Percentiles rank a stretch among this genome's conserved stretches.
These are phyloP conservation scores for Paramuricea clavata DNA, from an alignment of 92 coral and sea anemone species.

Conservation along the genomic window DNA sequence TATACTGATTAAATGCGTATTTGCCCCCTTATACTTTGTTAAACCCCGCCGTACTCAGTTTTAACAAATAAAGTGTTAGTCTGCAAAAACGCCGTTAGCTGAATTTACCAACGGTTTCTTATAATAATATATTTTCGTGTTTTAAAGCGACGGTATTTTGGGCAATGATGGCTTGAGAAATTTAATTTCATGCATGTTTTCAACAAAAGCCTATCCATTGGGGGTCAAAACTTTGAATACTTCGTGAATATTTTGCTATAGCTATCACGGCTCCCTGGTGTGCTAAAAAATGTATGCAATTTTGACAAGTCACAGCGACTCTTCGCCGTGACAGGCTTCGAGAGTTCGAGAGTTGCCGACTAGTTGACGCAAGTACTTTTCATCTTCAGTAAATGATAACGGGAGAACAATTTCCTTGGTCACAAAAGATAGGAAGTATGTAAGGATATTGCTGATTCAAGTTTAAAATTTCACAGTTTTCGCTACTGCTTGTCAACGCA, in stretches of 20 bases:
- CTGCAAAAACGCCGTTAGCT: neutral
- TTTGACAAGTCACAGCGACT: constrained; percentile 11
- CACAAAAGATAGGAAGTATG: constrained; percentile 4
- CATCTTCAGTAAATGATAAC: neutral
- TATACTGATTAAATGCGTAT: neutral
- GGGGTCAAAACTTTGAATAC: constrained; percentile 20
- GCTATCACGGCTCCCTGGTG: constrained; percentile 7
- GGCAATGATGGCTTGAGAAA: constrained; percentile 6
- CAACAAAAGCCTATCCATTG: constrained; percentile 7
- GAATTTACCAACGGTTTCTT: neutral
- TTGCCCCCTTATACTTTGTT: neutral
- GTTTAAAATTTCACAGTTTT: neutral
- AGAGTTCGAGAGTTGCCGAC: neutral
- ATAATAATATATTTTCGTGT: neutral
- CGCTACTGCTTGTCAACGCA: neutral
- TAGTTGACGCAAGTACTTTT: neutral
- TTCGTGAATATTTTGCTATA: constrained; percentile 5
- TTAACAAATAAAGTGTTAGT: neutral
- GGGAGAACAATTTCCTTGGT: constrained; percentile 3
- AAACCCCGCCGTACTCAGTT: neutral
- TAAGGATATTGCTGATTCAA: neutral
- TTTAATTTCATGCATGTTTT: constrained; percentile 14
- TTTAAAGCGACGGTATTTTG: neutral
- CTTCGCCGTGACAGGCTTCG: neutral
- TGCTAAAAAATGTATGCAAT: constrained; percentile 22